Evolutionary conservation across 2,797 vertebrate genomes (phyloP).

Genomic region (Poecilia wingei): DNA sequence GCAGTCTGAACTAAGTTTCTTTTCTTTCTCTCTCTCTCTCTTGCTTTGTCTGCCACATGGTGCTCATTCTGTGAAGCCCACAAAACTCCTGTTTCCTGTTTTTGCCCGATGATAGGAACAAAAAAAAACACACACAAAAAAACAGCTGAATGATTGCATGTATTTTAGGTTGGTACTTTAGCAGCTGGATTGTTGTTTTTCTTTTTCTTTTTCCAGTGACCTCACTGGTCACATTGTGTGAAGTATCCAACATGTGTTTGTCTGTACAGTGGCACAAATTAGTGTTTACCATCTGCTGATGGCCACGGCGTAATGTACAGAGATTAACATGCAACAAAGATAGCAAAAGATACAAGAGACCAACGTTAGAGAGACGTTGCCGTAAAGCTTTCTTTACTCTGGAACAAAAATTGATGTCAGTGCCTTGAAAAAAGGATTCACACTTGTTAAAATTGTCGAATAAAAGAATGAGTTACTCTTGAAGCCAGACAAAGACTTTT

Average conservation of each 20-base stretch:
- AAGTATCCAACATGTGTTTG: slow-evolving; percentile 7
- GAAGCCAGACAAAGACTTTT: background rate
- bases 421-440: too few relatives aligned
- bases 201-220: slow-evolving; percentile 18
- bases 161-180: slow-evolving; percentile 30
- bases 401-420: background rate
- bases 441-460: too few relatives aligned
- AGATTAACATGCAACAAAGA: background rate
- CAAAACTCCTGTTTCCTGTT: slow-evolving; percentile 54
- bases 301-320: background rate
- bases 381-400: too few relatives aligned
- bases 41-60: background rate
- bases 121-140: background rate
- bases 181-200: slow-evolving; percentile 26
- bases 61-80: background rate
- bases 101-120: slow-evolving; percentile 12
- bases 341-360: background rate
- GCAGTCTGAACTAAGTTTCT: background rate
- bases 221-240: slow-evolving; percentile 10
- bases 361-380: background rate
- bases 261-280: slow-evolving; percentile 14
- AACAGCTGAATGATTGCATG: background rate
- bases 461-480: background rate
- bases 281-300: slow-evolving; percentile 8
- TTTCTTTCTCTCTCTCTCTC: background rate